Base-by-base conservation (phyloP, 53 echinoderm and acorn worm genomes). In the Crossaster papposus region DNA sequence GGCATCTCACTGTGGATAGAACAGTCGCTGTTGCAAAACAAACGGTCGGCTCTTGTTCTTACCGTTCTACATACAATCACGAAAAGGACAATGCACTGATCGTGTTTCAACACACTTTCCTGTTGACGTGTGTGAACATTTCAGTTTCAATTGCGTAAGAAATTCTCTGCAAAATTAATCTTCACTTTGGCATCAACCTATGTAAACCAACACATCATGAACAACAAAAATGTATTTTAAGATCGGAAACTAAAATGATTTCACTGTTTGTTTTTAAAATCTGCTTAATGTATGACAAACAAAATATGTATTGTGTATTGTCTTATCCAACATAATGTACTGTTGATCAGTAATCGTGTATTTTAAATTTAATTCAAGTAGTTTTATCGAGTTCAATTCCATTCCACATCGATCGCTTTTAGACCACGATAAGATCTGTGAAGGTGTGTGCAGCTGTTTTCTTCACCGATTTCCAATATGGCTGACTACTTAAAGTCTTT, bases 401-500 rank as follows among this genome's bases (percentile, higher is more conserved):
- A 62, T 81, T 81, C 81, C 81, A 62, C 54, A 81, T 81, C 32
- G 54, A 55, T 81, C 62, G 62, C 58, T 30, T 79, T 53, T 81
- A 32, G 2, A 30, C 23, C 70, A 83, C 64, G 62, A 65, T 51
- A 58, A 87, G 77, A 75, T 36, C 14, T 3, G 87, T 58, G 72
- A 52, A 87, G 87, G 75, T 87, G 87, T 58, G 75, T 75, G 62
- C 87, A 87, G 87, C 87, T 82, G 83, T 76, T 82, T 89, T 75
- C 79, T 81, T 82, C 63, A 82, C 72, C 76, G 77, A 76, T 90
- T 83, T 90, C 38, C 77, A 90, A 90, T 74, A 82, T 82, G 90
- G 90, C 82, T 73, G 83, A 90, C 75, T 83, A 90, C 90, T 90
- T 74, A 62, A 77, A 79, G 74, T 90, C 82, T 90, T 83, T 82